Conservation (phyloP, 1,140 invertebrate genomes). For the Musca domestica region DNA sequence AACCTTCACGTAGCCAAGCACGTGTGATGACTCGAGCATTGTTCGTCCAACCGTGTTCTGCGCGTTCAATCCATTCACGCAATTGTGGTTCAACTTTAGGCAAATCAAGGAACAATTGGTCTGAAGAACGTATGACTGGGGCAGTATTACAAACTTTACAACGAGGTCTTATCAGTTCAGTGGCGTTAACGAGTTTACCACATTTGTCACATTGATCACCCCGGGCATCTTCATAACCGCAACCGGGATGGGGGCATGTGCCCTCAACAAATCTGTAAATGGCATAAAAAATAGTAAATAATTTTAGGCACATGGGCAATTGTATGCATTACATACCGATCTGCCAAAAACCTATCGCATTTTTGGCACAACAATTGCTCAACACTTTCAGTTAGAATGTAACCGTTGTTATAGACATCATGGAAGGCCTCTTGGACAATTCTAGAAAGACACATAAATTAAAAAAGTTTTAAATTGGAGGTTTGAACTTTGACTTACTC, state of each 20-base stretch:
- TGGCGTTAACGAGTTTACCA: slow-evolving; percentile 93
- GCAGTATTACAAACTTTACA: slow-evolving; percentile 86
- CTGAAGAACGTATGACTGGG: slow-evolving; percentile 75
- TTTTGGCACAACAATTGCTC: slow-evolving; percentile 90
- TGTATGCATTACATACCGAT: slow-evolving; percentile 56
- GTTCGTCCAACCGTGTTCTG: slow-evolving; percentile 77
- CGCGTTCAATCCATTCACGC: slow-evolving; percentile 69
- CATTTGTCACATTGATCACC: slow-evolving; percentile 99
- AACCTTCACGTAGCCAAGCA: slow-evolving; percentile 89
- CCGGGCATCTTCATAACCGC: slow-evolving; percentile 88
- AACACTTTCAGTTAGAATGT: slow-evolving; percentile 77
- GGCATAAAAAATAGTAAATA: slow-evolving; percentile 30
- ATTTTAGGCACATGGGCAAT: slow-evolving; percentile 8
- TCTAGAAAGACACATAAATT: slow-evolving; percentile 55
- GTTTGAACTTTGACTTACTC: slow-evolving; percentile 61
- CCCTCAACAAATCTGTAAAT: slow-evolving; percentile 93
- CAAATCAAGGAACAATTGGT: slow-evolving; percentile 92
- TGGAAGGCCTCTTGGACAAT: slow-evolving; percentile 86
- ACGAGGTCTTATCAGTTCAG: slow-evolving; percentile 82
- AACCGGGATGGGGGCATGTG: slow-evolving; percentile 86
- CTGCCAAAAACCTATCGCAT: slow-evolving; percentile 80
- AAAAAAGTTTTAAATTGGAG: background rate
- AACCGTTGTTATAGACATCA: slow-evolving; percentile 80
- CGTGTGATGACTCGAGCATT: slow-evolving; percentile 86
- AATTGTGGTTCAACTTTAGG: slow-evolving; percentile 81